Base-by-base conservation (phyloP, 23 tunicate species). In the Corella eumyota region DNA sequence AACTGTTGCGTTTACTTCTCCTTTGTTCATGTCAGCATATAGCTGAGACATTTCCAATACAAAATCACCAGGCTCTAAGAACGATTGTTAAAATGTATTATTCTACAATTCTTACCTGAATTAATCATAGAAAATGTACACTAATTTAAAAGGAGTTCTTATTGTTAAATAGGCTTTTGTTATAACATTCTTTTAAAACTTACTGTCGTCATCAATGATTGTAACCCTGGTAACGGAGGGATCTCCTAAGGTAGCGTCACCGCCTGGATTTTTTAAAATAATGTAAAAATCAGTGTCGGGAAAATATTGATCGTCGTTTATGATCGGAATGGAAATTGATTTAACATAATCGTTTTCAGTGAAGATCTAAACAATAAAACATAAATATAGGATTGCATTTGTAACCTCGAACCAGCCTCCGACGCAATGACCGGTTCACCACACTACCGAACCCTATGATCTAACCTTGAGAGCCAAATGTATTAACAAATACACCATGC, bases 211-310 rank as follows among this genome's bases (percentile, higher is more conserved):
- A 63, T 79, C 88, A 35, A 79, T 71, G 24, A 79, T 79, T 22
- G 88, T 79, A 21, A 79, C 67, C 17, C 88, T 54, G 24, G 88
- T 32, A 9, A 79, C 88, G 15, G 77, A 70, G 22, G 88, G 88
- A 50, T 79, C 88, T 6, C 88, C 88, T 20, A 79, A 72, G 5
- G 66, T 30, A 21, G 77, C 73, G 34, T 79, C 71, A 22, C 67
- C 67, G 54, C 72, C 71, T 19, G 88, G 72, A 25, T 71, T 79
- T 48, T 79, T 79, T 56, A 79, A 44, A 23, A 79, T 64, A 25
- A 79, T 45, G 61, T 79, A 79, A 45, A 79, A 79, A 65, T 79
- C 88, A 15, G 88, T 79, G 67, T 79, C 88, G 2, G 88, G 88
- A 60, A 48, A 50, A 45, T 79, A 79, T 40, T 79, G 88, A 55